phyloP scores from a whole-genome alignment of 2,113 vertebrate genomes.

The Sceloporus tristichus region DNA sequence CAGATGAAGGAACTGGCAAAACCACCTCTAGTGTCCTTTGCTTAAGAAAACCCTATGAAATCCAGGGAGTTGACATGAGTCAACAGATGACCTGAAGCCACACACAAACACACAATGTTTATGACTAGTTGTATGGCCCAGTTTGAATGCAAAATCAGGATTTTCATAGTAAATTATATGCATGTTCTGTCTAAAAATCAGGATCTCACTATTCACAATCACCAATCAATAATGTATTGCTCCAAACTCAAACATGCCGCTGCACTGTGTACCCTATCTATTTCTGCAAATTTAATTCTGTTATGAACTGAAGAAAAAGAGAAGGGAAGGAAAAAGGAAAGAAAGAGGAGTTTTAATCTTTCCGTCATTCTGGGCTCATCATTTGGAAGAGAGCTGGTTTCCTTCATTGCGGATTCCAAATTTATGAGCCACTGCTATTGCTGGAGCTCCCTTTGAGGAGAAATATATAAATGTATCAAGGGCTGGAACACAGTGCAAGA shows the following conservation, averaged over 20 bases:
- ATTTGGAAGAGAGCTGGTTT: background rate
- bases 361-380: background rate
- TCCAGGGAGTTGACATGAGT: too few relatives aligned
- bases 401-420: slow-evolving; percentile 6
- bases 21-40: too few relatives aligned
- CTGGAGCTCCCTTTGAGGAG: background rate
- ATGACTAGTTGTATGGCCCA: background rate
- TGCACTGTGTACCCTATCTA: background rate
- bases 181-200: background rate
- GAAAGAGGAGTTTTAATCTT: background rate
- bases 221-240: background rate
- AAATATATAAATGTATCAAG: background rate
- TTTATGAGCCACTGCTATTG: slow-evolving; percentile 12
- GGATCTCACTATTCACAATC: background rate
- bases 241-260: background rate
- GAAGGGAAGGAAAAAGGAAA: background rate
- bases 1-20: too few relatives aligned
- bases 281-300: background rate
- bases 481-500: background rate
- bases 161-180: background rate
- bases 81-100: too few relatives aligned
- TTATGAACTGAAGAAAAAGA: background rate
- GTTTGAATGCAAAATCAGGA: background rate
- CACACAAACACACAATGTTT: too few relatives aligned
- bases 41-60: too few relatives aligned